phyloP scores from a whole-genome alignment of 2,797 vertebrate genomes.

The Cossypha heuglini region DNA sequence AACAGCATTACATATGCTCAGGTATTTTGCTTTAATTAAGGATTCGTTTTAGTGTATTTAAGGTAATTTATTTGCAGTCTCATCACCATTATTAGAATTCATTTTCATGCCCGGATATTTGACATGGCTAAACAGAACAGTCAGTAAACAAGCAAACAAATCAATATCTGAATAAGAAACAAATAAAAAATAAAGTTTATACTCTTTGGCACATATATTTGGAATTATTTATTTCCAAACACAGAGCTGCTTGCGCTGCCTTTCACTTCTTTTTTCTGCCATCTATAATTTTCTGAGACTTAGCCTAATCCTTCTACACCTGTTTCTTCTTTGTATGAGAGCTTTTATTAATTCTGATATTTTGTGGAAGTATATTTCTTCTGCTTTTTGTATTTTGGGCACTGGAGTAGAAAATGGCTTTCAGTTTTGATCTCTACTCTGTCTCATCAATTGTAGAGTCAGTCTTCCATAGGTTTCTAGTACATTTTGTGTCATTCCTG shows the following conservation, averaged over 20 bases:
- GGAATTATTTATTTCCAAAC: not conserved
- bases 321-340: not conserved
- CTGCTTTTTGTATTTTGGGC: conserved; percentile 18
- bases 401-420: conserved; percentile 53
- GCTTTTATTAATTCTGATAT: not conserved
- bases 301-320: not conserved
- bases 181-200: not conserved
- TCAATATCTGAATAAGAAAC: not conserved
- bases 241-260: not conserved
- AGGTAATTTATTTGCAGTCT: not conserved
- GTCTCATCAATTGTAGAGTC: not conserved
- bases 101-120: not conserved
- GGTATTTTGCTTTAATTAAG: not conserved
- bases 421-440: conserved; percentile 37
- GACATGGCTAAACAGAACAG: not conserved
- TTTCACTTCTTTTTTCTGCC: not conserved
- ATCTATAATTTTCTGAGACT: not conserved
- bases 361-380: conserved; percentile 16
- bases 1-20: not conserved
- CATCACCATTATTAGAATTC: not conserved
- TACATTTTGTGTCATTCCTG: not conserved
- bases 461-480: conserved; percentile 8
- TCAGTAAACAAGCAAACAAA: not conserved
- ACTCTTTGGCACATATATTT: not conserved
- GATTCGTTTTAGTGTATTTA: not conserved